Evolutionary conservation across 2,888 invertebrate genomes (phyloP).

Genomic region (Ellobium chinense): DNA sequence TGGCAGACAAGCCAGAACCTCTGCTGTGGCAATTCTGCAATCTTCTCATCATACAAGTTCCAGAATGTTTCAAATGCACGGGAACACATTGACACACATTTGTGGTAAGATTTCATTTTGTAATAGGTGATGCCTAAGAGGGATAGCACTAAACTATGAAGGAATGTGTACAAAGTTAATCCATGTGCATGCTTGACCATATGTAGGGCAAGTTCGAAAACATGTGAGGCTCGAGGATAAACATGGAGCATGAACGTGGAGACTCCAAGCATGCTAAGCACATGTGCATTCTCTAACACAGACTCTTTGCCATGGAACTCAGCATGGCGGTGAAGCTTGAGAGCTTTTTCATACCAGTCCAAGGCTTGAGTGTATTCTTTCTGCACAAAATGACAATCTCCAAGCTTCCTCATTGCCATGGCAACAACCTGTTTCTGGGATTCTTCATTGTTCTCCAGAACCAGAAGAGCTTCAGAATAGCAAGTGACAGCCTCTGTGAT

Average conservation of each 20-base stretch:
- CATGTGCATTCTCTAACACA: slow-evolving; percentile 75
- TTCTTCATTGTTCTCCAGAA: slow-evolving; percentile 68
- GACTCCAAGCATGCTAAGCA: slow-evolving; percentile 76
- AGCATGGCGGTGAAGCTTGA: slow-evolving; percentile 68
- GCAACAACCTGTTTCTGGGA: slow-evolving; percentile 67
- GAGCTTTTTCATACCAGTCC: slow-evolving; percentile 74
- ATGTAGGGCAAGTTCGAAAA: slow-evolving; percentile 75
- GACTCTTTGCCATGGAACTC: slow-evolving; percentile 67
- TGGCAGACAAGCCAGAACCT: slow-evolving; percentile 77
- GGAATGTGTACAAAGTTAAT: slow-evolving; percentile 61
- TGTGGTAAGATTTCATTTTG: slow-evolving; percentile 75
- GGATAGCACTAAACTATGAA: slow-evolving; percentile 73
- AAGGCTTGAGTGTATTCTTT: slow-evolving; percentile 74
- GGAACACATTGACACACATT: slow-evolving; percentile 75
- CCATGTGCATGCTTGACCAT: slow-evolving; percentile 74
- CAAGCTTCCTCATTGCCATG: slow-evolving; percentile 72
- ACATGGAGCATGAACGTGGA: slow-evolving; percentile 76
- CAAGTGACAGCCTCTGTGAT: slow-evolving; percentile 75
- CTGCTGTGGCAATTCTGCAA: slow-evolving; percentile 69
- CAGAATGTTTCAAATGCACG: slow-evolving; percentile 75
- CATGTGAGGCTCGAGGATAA: slow-evolving; percentile 75
- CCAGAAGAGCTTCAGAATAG: slow-evolving; percentile 71
- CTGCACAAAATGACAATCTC: slow-evolving; percentile 76
- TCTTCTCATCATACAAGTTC: slow-evolving; percentile 70
- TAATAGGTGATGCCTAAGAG: slow-evolving; percentile 75